phyloP scores from a whole-genome alignment of 2,888 invertebrate genomes.

The Scrobipalpa costella region DNA sequence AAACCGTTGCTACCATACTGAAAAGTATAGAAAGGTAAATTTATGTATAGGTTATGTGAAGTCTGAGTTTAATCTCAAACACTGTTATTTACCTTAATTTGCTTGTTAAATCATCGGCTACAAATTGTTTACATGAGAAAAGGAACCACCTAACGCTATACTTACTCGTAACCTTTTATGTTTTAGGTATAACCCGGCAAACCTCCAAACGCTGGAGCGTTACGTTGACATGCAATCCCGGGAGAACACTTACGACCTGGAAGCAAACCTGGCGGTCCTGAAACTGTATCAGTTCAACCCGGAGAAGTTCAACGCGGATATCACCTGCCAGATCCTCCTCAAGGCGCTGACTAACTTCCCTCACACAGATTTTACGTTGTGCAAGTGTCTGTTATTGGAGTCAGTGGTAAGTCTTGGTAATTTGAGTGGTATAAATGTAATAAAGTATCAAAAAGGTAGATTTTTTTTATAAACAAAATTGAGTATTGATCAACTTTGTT shows the following conservation, averaged over 20 bases:
- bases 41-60: constrained; percentile 21
- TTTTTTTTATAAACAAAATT: no score
- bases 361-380: constrained; percentile 98
- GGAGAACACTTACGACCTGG: constrained; percentile 97
- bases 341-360: constrained; percentile 98
- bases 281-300: constrained; percentile 99
- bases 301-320: constrained; percentile 89
- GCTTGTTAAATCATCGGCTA: background rate
- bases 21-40: constrained; percentile 95
- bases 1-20: constrained; percentile 91
- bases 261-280: constrained; percentile 97
- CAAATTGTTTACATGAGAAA: background rate
- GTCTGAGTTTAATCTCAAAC: background rate
- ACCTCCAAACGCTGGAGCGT: constrained; percentile 92
- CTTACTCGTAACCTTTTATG: background rate
- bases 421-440: no score
- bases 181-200: constrained; percentile 96
- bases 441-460: no score
- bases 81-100: background rate
- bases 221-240: constrained; percentile 96
- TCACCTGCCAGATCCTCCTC: constrained; percentile 94
- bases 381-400: constrained; percentile 96
- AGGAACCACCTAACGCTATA: background rate
- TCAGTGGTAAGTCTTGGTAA: constrained; percentile 62
- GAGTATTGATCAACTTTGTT: no score